A percentile compares a stretch with the other conserved stretches of the same genome.
phyloP scores from a whole-genome alignment of 2,888 invertebrate genomes.

The Scaptomyza tumidula region DNA sequence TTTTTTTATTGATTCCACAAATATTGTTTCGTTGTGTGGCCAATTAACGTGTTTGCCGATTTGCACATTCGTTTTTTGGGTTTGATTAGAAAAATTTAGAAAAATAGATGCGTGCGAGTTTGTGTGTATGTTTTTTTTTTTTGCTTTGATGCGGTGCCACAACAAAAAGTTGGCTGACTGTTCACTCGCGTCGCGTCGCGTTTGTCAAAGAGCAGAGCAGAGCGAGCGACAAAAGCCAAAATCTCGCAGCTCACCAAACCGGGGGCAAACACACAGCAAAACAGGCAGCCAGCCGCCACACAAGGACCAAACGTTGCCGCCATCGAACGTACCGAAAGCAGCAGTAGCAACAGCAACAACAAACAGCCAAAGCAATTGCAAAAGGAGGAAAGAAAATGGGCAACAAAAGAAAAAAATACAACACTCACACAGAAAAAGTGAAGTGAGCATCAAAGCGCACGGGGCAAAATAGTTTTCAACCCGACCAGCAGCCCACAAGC shows the following conservation, averaged over 20 bases:
- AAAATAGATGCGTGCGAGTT: constrained; percentile 51
- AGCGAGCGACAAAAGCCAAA: constrained; percentile 81
- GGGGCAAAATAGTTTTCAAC: constrained; percentile 75
- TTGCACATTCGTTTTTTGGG: constrained; percentile 26
- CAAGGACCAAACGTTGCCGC: constrained; percentile 77
- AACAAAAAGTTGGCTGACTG: constrained; percentile 78
- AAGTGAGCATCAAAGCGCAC: constrained; percentile 77
- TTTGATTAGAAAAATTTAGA: constrained; percentile 60
- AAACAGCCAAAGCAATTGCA: constrained; percentile 50
- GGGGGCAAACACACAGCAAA: constrained; percentile 48
- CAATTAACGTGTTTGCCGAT: constrained; percentile 10
- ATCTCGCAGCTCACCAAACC: constrained; percentile 72
- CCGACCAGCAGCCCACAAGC: constrained; percentile 63
- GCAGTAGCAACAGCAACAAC: constrained; percentile 26
- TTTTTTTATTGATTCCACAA: constrained; percentile 8
- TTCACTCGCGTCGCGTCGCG: constrained; percentile 80
- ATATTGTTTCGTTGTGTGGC: constrained; percentile 27
- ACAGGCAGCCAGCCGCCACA: constrained; percentile 48
- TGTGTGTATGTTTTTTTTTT: constrained; percentile 22
- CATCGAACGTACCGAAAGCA: constrained; percentile 55
- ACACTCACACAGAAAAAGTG: constrained; percentile 51
- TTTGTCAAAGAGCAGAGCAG: constrained; percentile 82
- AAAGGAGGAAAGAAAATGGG: constrained; percentile 39
- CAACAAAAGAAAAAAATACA: constrained; percentile 35
- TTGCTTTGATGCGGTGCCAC: constrained; percentile 51